Conservation (phyloP, 1,140 invertebrate genomes). For the Eurosta solidaginis region DNA sequence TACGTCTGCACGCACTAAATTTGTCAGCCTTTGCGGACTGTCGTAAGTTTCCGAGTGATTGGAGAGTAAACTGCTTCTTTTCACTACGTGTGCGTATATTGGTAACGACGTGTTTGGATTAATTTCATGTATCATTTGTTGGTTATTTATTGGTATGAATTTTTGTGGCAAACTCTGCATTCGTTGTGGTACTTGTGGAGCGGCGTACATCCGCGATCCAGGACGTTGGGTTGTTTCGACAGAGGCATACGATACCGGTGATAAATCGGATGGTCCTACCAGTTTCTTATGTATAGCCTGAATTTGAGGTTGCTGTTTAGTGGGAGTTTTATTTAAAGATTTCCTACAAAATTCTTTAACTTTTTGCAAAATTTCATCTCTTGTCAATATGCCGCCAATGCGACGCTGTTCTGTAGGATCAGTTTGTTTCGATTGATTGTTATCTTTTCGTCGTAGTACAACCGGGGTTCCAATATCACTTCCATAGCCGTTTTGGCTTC, state of each 20-base stretch:
- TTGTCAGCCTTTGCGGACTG: conserved; percentile 41
- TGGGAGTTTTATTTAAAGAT: conserved; percentile 47
- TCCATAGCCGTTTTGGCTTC: conserved; percentile 40
- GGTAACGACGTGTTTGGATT: conserved; percentile 39
- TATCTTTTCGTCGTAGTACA: conserved; percentile 41
- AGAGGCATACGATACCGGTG: conserved; percentile 55
- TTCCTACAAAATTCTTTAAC: conserved; percentile 58
- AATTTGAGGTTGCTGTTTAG: conserved; percentile 36
- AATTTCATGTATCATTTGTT: conserved; percentile 20
- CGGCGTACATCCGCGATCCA: conserved; percentile 36
- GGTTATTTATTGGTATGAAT: conserved; percentile 29
- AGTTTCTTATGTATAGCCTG: conserved; percentile 44
- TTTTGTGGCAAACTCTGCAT: conserved; percentile 50
- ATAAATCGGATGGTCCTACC: conserved; percentile 42
- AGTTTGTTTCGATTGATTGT: neutral
- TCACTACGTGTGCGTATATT: conserved; percentile 55
- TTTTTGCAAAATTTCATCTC: conserved; percentile 56
- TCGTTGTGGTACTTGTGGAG: conserved; percentile 49
- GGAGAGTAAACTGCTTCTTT: conserved; percentile 49
- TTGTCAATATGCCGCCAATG: conserved; percentile 49
- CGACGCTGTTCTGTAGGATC: conserved; percentile 34
- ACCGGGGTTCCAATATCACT: conserved; percentile 49
- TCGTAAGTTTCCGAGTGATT: conserved; percentile 50
- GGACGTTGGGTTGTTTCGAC: conserved; percentile 43
- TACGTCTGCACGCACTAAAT: conserved; percentile 1